Conservation (phyloP, 2,113 vertebrate species). For the Scortum barcoo region DNA sequence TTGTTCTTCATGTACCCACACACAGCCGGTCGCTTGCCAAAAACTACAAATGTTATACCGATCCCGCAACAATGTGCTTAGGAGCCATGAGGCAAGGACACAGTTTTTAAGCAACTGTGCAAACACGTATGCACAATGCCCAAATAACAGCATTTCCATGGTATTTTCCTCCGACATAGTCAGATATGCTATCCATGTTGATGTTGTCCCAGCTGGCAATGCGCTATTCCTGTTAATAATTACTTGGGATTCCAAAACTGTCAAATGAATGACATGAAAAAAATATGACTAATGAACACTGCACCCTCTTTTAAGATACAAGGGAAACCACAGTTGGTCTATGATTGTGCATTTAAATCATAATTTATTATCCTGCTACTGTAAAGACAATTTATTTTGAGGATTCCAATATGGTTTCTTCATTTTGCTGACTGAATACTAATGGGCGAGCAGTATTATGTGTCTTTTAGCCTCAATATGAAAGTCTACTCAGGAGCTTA, state of each 20-base stretch:
- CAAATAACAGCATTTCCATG: conserved; percentile 24
- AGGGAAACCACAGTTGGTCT: conserved; percentile 9
- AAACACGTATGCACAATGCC: conserved; percentile 34
- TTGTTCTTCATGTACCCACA: conserved; percentile 45
- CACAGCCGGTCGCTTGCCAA: conserved; percentile 43
- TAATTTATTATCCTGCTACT: conserved; percentile 9
- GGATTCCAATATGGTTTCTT: neutral
- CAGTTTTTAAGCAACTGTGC: conserved; percentile 34
- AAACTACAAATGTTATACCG: conserved; percentile 48
- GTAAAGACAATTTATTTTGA: conserved; percentile 23
- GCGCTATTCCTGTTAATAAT: conserved; percentile 31
- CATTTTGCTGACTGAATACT: conserved; percentile 47
- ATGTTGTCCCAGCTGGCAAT: conserved; percentile 38
- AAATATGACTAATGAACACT: conserved; percentile 34
- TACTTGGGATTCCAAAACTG: conserved; percentile 2
- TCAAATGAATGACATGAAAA: conserved; percentile 37
- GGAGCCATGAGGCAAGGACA: conserved; percentile 38
- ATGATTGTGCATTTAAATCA: conserved; percentile 30
- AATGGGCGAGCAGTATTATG: conserved; percentile 15
- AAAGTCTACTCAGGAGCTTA: conserved; percentile 34
- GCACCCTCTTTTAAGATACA: conserved; percentile 8
- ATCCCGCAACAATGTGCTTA: conserved; percentile 45
- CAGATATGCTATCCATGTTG: conserved; percentile 37
- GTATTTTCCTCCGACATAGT: conserved; percentile 21
- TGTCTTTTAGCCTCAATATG: conserved; percentile 32